These are phyloP conservation scores for Strigamia transsilvanica DNA, from an alignment of 2,888 invertebrate genomes.

Conservation along the genomic window DNA sequence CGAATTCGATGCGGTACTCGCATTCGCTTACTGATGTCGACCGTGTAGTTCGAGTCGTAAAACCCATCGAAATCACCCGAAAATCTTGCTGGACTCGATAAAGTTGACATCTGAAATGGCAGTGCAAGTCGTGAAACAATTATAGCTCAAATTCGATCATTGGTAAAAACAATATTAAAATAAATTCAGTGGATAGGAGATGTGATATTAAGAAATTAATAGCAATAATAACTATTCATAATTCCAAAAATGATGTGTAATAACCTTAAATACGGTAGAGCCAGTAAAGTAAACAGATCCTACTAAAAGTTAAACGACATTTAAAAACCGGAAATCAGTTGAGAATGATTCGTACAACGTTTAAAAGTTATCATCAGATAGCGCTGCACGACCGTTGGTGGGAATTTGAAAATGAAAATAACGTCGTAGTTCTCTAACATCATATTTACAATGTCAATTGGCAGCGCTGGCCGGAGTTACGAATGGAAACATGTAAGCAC, in stretches of 20 bases:
- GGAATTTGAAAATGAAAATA: not conserved
- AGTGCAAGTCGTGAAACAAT: not conserved
- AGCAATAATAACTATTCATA: too few species aligned
- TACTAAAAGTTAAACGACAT: not conserved
- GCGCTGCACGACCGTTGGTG: not conserved
- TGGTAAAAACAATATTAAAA: too few species aligned
- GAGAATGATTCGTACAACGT: not conserved
- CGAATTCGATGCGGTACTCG: conserved; percentile 80
- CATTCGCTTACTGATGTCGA: conserved; percentile 83
- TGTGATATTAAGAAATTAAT: too few species aligned
- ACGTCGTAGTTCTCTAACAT: not conserved
- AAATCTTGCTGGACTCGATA: conserved; percentile 65
- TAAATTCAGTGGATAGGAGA: too few species aligned
- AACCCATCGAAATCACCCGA: conserved; percentile 70
- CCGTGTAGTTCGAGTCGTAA: conserved; percentile 77
- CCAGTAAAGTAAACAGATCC: not conserved
- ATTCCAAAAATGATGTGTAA: too few species aligned
- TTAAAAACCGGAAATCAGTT: not conserved
- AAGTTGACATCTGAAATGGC: conserved; percentile 53
- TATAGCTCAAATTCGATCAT: not conserved
- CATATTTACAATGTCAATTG: not conserved
- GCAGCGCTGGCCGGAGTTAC: not conserved
- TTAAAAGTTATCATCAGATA: not conserved
- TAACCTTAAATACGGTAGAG: too few species aligned
- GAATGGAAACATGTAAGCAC: not conserved